These are phyloP conservation scores for Lasioglossum albipes DNA, from an alignment of 1,140 invertebrate species.

Conservation along the genomic window DNA sequence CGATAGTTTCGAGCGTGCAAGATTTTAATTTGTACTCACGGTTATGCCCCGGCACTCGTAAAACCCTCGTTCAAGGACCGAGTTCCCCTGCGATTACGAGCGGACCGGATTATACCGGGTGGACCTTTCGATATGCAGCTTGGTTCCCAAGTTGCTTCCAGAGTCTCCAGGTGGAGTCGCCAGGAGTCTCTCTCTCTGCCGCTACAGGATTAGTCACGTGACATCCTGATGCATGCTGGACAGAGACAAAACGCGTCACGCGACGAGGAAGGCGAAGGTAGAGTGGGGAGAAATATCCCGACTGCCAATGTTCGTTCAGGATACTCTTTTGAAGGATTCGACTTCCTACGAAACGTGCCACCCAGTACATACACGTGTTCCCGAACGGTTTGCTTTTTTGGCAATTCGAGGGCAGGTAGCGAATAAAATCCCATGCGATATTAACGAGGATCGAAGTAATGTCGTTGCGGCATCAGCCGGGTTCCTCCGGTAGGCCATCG, in stretches of 20 bases:
- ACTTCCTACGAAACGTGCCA: neutral
- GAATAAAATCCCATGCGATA: constrained; percentile 32
- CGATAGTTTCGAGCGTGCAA: constrained; percentile 42
- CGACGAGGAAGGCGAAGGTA: no score
- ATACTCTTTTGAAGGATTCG: no score
- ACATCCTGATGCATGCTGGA: no score
- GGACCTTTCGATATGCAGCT: neutral
- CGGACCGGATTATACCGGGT: constrained; percentile 19
- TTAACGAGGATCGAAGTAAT: constrained; percentile 31
- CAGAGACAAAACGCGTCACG: no score
- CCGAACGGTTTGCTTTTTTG: constrained; percentile 10
- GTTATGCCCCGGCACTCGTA: constrained; percentile 44
- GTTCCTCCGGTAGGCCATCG: neutral
- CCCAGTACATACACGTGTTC: neutral
- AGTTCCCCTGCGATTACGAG: constrained; percentile 38
- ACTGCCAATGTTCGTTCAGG: no score
- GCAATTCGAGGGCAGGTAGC: neutral
- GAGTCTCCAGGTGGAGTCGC: no score
- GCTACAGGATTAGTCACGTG: no score
- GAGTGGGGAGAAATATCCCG: no score
- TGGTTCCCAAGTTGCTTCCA: no score
- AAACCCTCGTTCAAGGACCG: constrained; percentile 26
- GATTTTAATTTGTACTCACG: constrained; percentile 48
- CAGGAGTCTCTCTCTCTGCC: no score
- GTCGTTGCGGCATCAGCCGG: neutral